Conservation (phyloP, 2,888 invertebrate species). For the Cylloceria caligata region DNA sequence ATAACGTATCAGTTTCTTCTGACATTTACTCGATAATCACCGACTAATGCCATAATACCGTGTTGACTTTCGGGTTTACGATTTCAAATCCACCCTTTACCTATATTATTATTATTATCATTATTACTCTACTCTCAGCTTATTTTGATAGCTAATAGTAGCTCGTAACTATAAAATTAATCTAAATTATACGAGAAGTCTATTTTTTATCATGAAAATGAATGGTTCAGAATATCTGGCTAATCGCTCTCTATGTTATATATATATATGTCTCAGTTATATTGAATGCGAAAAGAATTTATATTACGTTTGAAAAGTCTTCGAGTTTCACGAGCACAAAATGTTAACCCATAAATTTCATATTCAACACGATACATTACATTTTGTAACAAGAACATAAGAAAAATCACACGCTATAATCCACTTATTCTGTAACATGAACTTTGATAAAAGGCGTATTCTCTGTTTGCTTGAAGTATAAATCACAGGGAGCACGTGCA, state of each 20-base stretch:
- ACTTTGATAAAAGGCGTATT: conserved; percentile 27
- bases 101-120: not conserved
- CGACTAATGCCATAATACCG: conserved; percentile 32
- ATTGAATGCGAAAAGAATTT: no score
- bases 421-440: conserved; percentile 46
- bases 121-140: not conserved
- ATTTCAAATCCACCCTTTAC: conserved; percentile 49
- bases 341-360: conserved; percentile 42
- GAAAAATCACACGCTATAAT: conserved; percentile 70
- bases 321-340: no score
- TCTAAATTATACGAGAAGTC: not conserved
- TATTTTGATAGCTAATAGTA: not conserved
- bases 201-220: conserved; percentile 7
- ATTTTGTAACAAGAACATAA: conserved; percentile 71
- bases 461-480: conserved; percentile 64
- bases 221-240: not conserved
- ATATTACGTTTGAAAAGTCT: no score
- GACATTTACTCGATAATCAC: conserved; percentile 53
- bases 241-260: no score
- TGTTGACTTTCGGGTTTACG: conserved; percentile 58
- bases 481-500: conserved; percentile 66
- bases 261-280: no score
- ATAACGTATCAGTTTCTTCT: conserved; percentile 40
- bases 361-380: conserved; percentile 67
- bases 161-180: not conserved